Conservation (phyloP, 2,113 vertebrate species). For the Bubo bubo region DNA sequence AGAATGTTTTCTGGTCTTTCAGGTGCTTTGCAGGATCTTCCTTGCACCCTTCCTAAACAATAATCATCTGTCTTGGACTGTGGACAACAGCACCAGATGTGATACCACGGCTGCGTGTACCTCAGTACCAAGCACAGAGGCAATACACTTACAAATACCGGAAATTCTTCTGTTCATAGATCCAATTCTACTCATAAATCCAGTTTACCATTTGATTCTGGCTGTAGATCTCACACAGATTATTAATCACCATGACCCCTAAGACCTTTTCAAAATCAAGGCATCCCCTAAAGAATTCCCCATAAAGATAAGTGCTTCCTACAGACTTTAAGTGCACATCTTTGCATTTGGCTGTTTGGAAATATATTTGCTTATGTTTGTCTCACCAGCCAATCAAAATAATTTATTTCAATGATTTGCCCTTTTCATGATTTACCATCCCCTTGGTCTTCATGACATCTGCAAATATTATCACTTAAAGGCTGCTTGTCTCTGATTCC, state of each 20-base stretch:
- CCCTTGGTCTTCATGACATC: neutral
- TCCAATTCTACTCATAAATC: neutral
- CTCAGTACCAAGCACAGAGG: neutral
- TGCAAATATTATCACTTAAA: neutral
- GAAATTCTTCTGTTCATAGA: neutral
- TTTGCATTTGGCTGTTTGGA: neutral
- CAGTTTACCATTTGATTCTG: neutral
- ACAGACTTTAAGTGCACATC: neutral
- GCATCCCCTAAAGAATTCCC: neutral
- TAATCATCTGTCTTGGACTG: neutral
- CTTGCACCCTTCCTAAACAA: neutral
- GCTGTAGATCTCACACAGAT: neutral
- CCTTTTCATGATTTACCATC: neutral
- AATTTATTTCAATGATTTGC: neutral
- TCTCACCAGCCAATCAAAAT: neutral
- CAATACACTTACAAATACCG: neutral
- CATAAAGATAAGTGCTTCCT: neutral
- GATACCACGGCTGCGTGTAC: neutral
- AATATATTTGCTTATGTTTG: neutral
- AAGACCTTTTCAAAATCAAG: neutral
- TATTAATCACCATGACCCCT: neutral
- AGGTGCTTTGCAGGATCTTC: neutral
- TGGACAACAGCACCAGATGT: neutral
- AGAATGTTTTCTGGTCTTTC: neutral
- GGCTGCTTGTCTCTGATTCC: neutral